Percentiles rank a stretch among this genome's conserved stretches.
Conservation (phyloP, 2,113 vertebrate species). For the Salminus brasiliensis region DNA sequence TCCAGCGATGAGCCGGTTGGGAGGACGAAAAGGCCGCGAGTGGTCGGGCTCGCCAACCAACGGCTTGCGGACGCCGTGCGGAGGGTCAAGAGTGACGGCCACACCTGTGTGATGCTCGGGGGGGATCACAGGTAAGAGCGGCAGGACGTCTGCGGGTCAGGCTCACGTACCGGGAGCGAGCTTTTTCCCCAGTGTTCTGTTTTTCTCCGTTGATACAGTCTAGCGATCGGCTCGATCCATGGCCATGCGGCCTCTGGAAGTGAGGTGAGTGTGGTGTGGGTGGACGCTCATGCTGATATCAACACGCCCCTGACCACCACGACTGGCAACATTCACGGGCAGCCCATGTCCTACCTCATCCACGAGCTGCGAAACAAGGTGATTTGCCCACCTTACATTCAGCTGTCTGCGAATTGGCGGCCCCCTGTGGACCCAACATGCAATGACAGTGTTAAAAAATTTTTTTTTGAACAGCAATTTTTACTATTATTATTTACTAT, state of each 20-base stretch:
- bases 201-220: constrained; percentile 55
- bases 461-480: background rate
- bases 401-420: too few relatives aligned
- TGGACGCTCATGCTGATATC: constrained; percentile 81
- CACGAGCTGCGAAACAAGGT: constrained; percentile 65
- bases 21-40: constrained; percentile 50
- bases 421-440: background rate
- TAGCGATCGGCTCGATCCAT: constrained; percentile 78
- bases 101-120: constrained; percentile 72
- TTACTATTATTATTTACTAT: too few relatives aligned
- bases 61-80: constrained; percentile 65
- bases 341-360: constrained; percentile 74
- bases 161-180: too few relatives aligned
- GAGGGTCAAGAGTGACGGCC: constrained; percentile 67
- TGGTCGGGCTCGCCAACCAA: constrained; percentile 72
- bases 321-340: constrained; percentile 78
- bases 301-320: constrained; percentile 75
- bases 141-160: too few relatives aligned
- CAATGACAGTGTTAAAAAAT: background rate
- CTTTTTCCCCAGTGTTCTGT: background rate
- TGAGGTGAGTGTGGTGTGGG: constrained; percentile 75
- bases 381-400: too few relatives aligned
- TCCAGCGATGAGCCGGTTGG: constrained; percentile 55
- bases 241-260: constrained; percentile 68
- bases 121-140: constrained; percentile 77